Evolutionary conservation across 2,113 vertebrate genomes (phyloP), one percentile per base, ranked within the genome.

Genomic region (Etheostoma cragini): DNA sequence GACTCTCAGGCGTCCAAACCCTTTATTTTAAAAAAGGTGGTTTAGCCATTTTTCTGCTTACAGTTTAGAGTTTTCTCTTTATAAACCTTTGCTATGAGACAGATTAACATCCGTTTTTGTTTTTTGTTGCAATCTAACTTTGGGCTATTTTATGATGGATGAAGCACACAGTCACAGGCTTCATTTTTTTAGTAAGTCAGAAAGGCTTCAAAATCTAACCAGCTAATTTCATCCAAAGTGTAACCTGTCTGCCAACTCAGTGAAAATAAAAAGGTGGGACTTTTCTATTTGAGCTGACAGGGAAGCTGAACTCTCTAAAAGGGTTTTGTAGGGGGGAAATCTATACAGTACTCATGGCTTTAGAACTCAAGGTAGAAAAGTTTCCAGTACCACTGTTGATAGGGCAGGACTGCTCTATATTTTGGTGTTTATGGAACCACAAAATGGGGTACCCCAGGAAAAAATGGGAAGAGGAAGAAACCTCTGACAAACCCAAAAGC

Each of bases 251-350:
- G 80, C 73, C 73, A 79, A 53, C 21, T 66, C n/a, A 15, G 53
- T 61, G 50, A 62, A 80, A 24, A 70, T 42, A 66, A 42, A 85
- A 52, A 83, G 71, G 6, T 50, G 21, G 16, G 22, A 63, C 24
- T 82, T 82, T 54, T 73, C 78, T 82, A 71, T 86, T n/a, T 72
- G 52, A 78, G 52, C 19, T 61, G 79, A 88, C 72, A 76, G 45
- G 13, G 57, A 53, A 47, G 52, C 62, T 70, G 57, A 72, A 33
- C 38, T 83, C 47, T 62, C 16, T 35, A 54, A 64, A 64, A 78
- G 42, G 49, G n/a, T 75, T 79, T 67, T 2, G 12, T 49, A 56
- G 38, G 19, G 30, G 19, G 17, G 19, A 71, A 78, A 72, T 72
- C 53, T 8, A 58, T 69, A 56, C 26, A 72, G 75, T 17, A 57